Evolutionary conservation across 1,140 invertebrate species (phyloP).

Genomic region (Colletes gigas): DNA sequence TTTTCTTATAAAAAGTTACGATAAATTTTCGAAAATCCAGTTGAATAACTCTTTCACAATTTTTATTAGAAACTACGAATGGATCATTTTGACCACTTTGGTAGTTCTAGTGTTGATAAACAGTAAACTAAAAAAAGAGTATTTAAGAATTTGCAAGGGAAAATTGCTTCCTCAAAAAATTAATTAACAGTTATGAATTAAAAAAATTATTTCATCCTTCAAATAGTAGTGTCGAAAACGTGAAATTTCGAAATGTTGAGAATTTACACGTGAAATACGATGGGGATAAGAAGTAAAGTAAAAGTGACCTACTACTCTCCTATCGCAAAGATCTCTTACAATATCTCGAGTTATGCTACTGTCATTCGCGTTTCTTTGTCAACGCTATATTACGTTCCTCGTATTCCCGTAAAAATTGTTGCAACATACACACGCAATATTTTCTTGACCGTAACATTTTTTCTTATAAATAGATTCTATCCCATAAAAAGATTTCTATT

Average conservation of each 20-base stretch:
- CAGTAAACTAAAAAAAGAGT: too few relatives aligned
- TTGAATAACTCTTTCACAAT: too few relatives aligned
- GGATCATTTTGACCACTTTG: too few relatives aligned
- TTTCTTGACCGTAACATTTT: background rate
- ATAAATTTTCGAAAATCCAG: too few relatives aligned
- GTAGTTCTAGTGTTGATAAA: too few relatives aligned
- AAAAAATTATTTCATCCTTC: too few relatives aligned
- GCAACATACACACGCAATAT: background rate
- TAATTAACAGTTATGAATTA: background rate
- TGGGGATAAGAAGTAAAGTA: background rate
- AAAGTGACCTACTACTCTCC: background rate
- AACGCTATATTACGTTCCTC: background rate
- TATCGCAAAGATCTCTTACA: background rate
- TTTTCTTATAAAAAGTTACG: too few relatives aligned
- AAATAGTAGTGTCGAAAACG: background rate
- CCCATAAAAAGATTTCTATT: background rate
- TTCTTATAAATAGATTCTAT: background rate
- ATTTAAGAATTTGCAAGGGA: too few relatives aligned
- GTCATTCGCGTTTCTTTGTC: conserved; percentile 28
- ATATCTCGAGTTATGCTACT: background rate
- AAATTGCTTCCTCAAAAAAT: too few relatives aligned
- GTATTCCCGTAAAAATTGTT: background rate
- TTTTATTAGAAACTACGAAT: too few relatives aligned
- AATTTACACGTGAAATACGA: background rate
- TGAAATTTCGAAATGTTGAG: background rate